Evolutionary conservation across 2,113 vertebrate genomes (phyloP).

Genomic region (Charina bottae): DNA sequence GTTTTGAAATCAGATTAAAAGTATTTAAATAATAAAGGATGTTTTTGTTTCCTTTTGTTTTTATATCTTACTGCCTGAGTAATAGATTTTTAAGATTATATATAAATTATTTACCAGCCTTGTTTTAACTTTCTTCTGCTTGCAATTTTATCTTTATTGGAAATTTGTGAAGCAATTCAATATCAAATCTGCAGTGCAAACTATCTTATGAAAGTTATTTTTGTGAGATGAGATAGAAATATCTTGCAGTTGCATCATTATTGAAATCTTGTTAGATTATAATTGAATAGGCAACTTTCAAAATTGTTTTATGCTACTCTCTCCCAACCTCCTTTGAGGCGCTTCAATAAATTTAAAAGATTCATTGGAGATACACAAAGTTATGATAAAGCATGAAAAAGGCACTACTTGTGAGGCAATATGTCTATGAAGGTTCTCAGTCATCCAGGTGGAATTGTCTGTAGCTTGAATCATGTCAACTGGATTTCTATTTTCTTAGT

Average conservation of each 20-base stretch:
- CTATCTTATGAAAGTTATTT: neutral
- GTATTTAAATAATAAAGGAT: neutral
- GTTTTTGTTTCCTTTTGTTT: neutral
- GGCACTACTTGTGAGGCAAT: neutral
- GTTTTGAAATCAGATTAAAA: neutral
- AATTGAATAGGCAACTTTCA: neutral
- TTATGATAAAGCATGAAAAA: neutral
- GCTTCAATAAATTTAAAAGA: neutral
- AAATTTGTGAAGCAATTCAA: neutral
- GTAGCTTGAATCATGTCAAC: no score
- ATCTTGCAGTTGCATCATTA: neutral
- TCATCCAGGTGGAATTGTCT: no score
- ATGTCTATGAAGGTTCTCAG: no score
- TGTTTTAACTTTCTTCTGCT: neutral
- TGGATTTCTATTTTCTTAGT: no score
- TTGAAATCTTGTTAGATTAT: conserved; percentile 3
- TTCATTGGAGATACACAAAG: neutral
- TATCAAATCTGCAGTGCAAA: neutral
- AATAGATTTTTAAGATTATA: neutral
- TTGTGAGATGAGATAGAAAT: neutral
- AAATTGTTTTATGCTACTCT: conserved; percentile 9
- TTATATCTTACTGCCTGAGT: neutral
- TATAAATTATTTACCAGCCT: neutral
- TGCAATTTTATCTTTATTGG: neutral
- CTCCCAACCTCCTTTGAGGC: neutral